Base-by-base conservation (phyloP, 2,888 invertebrate genomes). In the Pogonocherus hispidulus region DNA sequence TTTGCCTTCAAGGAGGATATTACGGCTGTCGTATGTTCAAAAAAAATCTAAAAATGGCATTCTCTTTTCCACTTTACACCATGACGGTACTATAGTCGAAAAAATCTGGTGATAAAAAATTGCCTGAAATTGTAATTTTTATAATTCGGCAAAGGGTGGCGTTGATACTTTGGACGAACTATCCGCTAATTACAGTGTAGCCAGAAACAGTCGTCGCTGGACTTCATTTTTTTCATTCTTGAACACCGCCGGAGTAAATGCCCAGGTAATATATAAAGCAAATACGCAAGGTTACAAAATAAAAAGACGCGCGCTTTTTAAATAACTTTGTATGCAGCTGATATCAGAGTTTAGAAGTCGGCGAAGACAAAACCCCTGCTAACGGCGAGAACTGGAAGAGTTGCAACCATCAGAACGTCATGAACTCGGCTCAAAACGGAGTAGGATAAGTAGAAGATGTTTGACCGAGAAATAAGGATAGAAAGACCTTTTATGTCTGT, bases 301-400 rank as follows among this genome's bases (percentile, higher is more conserved):
- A 41, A 52, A 66, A 32, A 6, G 69, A 49, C 47, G 69, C 6
- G 18, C 9, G 8, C 65, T 22, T 63, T 49, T 67, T 49, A 63
- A 67, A 67, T 77, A 76, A 65, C 55, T 80, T 11, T 55, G 55
- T 18, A 5, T 67, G 54, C 32, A 54, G 44, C 54, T 67, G 54
- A 54, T 67, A 35, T 41, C 54, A n/a, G 47, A 67, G 22, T 44
- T 44, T 54, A 51, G 14, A 67, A 67, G n/a, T n/a, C 41, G 41
- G 16, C 52, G 55, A 32, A 37, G 47, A 35, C 19, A 60, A 11
- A 37, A 41, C 41, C 41, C 41, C 41, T 41, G 41, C 41, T 22
- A 60, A 44, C 59, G 60, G 22, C 49, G 60, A 60, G 44, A 22
- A 18, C 47, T 66, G 32, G 32, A 51, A n/a, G 59, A 51, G 35